Evolutionary conservation across 2,888 invertebrate genomes (phyloP).

Genomic region (Dynastes tityus): DNA sequence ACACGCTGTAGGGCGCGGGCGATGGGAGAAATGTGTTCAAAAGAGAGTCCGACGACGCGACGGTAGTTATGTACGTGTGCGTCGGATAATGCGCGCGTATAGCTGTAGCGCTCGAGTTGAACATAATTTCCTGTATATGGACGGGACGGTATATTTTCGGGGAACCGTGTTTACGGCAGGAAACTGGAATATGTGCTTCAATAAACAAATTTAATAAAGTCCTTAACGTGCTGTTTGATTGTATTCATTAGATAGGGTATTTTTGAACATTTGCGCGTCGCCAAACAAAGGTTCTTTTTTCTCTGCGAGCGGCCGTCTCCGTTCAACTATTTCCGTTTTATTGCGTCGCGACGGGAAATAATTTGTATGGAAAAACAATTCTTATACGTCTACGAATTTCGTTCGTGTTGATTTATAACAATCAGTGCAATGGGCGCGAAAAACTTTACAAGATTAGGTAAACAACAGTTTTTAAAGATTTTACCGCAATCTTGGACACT

Average conservation of each 20-base stretch:
- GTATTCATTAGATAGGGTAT: constrained; percentile 41
- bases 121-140: constrained; percentile 62
- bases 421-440: no score
- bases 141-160: constrained; percentile 58
- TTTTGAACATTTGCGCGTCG: constrained; percentile 20
- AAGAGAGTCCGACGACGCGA: constrained; percentile 35
- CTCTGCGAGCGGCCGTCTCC: constrained; percentile 1
- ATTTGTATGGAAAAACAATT: constrained; percentile 1
- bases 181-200: constrained; percentile 57
- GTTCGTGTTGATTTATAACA: no score
- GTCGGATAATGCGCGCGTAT: constrained; percentile 59
- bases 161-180: constrained; percentile 57
- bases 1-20: constrained; percentile 52
- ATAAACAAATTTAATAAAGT: constrained; percentile 58
- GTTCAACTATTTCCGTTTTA: constrained; percentile 35
- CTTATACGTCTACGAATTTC: no score
- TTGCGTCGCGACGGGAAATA: constrained; percentile 23
- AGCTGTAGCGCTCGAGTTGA: constrained; percentile 58
- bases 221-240: constrained; percentile 45
- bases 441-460: no score
- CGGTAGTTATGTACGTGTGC: constrained; percentile 28
- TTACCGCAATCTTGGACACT: no score
- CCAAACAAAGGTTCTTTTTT: background rate
- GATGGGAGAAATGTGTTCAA: constrained; percentile 36
- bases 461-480: no score